Evolutionary conservation across 2,797 vertebrate genomes (phyloP).

Genomic region (Poeciliopsis infans): DNA sequence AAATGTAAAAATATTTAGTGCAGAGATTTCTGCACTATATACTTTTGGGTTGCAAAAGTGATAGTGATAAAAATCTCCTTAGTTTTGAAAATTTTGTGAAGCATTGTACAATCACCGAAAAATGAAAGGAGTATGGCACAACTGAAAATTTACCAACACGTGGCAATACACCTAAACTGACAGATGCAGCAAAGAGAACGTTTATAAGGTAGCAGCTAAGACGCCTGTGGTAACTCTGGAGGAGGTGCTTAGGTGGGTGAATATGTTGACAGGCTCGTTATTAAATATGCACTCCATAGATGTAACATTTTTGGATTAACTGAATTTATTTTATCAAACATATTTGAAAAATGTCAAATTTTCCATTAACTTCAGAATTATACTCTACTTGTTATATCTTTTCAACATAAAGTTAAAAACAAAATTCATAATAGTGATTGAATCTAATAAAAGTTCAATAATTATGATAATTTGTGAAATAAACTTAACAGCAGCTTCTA

Average conservation of each 20-base stretch:
- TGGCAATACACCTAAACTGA: not conserved
- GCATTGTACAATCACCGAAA: not conserved
- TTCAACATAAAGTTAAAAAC: not conserved
- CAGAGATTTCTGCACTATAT: not conserved
- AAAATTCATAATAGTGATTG: not conserved
- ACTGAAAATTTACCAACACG: not conserved
- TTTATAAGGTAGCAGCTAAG: not conserved
- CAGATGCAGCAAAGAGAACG: not conserved
- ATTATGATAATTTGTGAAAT: not conserved
- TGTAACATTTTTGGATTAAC: not conserved
- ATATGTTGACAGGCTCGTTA: not conserved
- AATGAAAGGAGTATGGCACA: not conserved
- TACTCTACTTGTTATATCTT: not conserved
- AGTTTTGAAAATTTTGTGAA: too few relatives aligned
- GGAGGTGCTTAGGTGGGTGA: not conserved
- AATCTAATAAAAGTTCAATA: not conserved
- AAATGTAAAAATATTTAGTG: not conserved
- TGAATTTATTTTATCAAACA: not conserved
- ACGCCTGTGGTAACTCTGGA: not conserved
- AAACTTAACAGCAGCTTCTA: not conserved
- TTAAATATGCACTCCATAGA: not conserved
- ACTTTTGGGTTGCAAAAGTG: not conserved
- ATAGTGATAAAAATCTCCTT: not conserved
- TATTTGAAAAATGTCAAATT: not conserved
- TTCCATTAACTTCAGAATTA: not conserved